Conservation (phyloP, 2,113 vertebrate genomes). For the Cacatua alba region DNA sequence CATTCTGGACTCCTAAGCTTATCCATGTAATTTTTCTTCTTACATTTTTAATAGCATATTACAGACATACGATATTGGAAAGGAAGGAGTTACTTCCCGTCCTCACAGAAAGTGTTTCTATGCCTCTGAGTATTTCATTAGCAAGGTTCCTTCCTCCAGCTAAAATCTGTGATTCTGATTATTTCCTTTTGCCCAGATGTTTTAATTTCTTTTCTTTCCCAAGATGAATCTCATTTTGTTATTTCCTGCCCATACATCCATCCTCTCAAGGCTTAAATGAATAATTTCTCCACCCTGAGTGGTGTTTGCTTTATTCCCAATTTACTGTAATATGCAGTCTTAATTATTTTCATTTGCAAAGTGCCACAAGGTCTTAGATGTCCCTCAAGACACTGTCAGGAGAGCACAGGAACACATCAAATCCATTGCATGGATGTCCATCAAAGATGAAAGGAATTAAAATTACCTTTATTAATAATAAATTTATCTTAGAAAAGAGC, state of each 20-base stretch:
- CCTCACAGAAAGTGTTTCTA: neutral
- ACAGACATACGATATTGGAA: neutral
- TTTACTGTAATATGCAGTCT: neutral
- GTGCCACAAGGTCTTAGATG: neutral
- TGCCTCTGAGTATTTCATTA: slow-evolving; percentile 41
- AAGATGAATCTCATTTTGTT: slow-evolving; percentile 34
- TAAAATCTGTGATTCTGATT: slow-evolving; percentile 28
- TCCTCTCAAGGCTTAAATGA: slow-evolving; percentile 5
- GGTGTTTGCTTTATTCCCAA: neutral
- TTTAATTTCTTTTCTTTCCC: slow-evolving; percentile 38
- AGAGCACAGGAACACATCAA: neutral
- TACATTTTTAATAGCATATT: neutral
- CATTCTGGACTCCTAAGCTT: neutral
- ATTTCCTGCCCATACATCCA: slow-evolving; percentile 37
- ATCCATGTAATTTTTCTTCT: neutral
- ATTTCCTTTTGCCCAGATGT: slow-evolving; percentile 51
- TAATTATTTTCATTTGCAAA: slow-evolving; percentile 37
- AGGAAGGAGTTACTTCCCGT: slow-evolving; percentile 4
- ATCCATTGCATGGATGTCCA: neutral
- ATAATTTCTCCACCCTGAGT: slow-evolving; percentile 26
- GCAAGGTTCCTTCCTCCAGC: slow-evolving; percentile 38
- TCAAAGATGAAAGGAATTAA: neutral
- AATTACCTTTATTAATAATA: neutral
- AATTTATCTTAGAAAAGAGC: neutral
- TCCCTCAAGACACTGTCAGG: neutral